Percentiles rank a stretch among this genome's conserved stretches.
phyloP scores from a whole-genome alignment of 2,113 vertebrate species.

The Ptychochromis oligacanthus region DNA sequence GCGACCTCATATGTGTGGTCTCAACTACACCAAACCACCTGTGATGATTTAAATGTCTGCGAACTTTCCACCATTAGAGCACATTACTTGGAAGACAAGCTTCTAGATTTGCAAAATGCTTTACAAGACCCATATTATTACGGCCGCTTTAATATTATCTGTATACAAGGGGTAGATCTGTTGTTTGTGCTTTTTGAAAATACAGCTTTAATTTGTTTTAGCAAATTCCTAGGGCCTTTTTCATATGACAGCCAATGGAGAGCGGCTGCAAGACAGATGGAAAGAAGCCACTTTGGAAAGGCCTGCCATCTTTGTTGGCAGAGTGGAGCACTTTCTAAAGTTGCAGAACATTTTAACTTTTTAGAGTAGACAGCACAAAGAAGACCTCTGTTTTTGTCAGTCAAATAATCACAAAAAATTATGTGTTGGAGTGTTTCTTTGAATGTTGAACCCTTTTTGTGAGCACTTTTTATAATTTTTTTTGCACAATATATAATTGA shows the following conservation, averaged over 20 bases:
- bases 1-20: constrained; percentile 32
- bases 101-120: background rate
- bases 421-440: background rate
- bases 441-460: background rate
- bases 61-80: background rate
- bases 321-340: constrained; percentile 31
- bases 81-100: background rate
- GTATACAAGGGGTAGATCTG: background rate
- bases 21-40: constrained; percentile 33
- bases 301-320: constrained; percentile 41
- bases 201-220: constrained; percentile 18
- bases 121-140: background rate
- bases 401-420: constrained; percentile 4
- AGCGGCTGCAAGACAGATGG: constrained; percentile 57
- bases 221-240: constrained; percentile 38
- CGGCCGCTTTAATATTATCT: background rate
- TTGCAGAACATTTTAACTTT: constrained; percentile 51
- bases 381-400: constrained; percentile 13
- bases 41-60: constrained; percentile 27
- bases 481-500: background rate
- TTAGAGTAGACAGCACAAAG: constrained; percentile 18
- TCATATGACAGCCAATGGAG: constrained; percentile 44
- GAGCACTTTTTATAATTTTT: background rate
- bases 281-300: constrained; percentile 60
- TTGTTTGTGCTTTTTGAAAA: background rate